Base-by-base conservation (phyloP, 2,888 invertebrate genomes). In the Acholoe squamosa region DNA sequence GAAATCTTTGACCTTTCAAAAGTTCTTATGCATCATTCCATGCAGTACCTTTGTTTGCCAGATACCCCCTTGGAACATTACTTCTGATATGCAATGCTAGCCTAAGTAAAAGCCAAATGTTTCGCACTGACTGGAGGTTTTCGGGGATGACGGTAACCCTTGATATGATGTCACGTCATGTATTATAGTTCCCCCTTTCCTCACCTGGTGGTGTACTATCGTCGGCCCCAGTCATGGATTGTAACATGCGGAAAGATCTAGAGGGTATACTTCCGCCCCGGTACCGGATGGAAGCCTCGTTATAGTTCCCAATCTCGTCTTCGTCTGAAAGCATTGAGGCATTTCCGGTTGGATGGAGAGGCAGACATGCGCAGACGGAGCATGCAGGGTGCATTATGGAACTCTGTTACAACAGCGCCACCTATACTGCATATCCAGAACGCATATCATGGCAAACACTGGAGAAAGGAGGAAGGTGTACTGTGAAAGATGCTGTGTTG, bases 221-320 rank as follows among this genome's bases (percentile, higher is more conserved):
- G 22, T 76, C 76, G 31, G 93, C 14, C 89, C 91, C 34, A 19
- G 95, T 95, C 93, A 95, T 93, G n/a, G 93, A 92, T 92, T 95
- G 95, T 22, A 96, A 93, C 51, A 95, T 97, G 94, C 97, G 96
- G 96, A 97, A 97, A 92, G 97, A 97, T 94, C 97, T 97, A 84
- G 97, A 97, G 22, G 97, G 97, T 94, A 97, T 97, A 92, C 94
- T 93, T 90, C 94, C 93, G 25, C 95, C 95, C 76, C 93, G 94
- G 92, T 95, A 95, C 71, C 95, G 92, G 67, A 95, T 94, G 7
- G 95, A 95, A 0, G 95, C 93, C 92, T 95, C 94, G 89, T 95
- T 94, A 91, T 94, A 95, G 91, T 94, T 93, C 43, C 94, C 94
- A 25, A 94, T 92, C 12, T 89, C 92, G 14, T 89, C 80, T 3